phyloP scores from a whole-genome alignment of 2,113 vertebrate species.

The Phylloscopus whistleri region DNA sequence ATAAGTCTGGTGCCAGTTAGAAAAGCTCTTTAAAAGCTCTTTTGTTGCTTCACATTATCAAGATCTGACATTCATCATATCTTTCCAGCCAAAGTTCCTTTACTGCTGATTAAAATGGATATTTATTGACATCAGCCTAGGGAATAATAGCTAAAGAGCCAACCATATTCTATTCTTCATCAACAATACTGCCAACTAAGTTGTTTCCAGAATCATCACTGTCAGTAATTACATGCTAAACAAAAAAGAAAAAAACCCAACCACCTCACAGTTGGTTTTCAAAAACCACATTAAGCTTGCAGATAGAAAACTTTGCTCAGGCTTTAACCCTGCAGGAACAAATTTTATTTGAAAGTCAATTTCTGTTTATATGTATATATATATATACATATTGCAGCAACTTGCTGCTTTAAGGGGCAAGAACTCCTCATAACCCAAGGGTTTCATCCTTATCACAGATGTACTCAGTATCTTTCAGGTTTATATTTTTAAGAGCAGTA shows the following conservation, averaged over 20 bases:
- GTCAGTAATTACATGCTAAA: conserved; percentile 59
- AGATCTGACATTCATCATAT: conserved; percentile 51
- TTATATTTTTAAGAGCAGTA: background rate
- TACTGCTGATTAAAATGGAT: conserved; percentile 59
- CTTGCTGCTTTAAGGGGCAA: background rate
- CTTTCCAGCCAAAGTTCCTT: conserved; percentile 58
- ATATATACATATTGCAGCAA: background rate
- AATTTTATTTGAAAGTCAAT: conserved; percentile 12
- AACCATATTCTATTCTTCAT: conserved; percentile 55
- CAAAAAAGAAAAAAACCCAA: background rate
- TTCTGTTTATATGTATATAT: background rate
- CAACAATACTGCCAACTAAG: conserved; percentile 63
- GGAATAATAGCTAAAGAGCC: conserved; percentile 58
- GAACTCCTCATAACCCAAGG: background rate
- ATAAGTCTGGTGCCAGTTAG: conserved; percentile 8
- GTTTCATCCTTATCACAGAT: background rate
- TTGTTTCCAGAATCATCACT: conserved; percentile 61
- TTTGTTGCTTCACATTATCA: conserved; percentile 49
- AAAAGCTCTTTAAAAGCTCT: conserved; percentile 47
- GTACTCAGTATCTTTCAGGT: background rate
- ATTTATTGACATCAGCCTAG: conserved; percentile 62
- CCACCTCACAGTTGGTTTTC: conserved; percentile 19
- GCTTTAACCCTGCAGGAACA: conserved; percentile 28
- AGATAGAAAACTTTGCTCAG: conserved; percentile 18
- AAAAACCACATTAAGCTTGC: conserved; percentile 21